Evolutionary conservation across 1,140 invertebrate genomes (phyloP), one percentile per base, ranked within the genome.

Genomic region (Nymphalis io): DNA sequence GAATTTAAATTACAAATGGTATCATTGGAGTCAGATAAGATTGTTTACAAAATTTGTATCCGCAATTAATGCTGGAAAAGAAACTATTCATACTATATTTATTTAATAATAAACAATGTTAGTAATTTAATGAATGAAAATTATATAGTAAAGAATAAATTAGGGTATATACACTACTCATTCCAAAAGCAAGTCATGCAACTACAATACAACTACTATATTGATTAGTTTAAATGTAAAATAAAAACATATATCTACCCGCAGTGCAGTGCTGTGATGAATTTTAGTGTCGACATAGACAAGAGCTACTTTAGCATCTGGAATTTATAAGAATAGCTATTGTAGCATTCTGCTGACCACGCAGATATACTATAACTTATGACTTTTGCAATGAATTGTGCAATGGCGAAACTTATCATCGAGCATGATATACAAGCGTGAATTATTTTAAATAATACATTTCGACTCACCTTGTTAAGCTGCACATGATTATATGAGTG

Each of bases 391-490:
- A 65, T 65, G 5, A 18, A 33, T 21, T 38, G 46, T 64, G 61
- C 61, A 48, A 55, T 40, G 57, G 21, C 46, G 57, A 33, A 66
- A 57, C 5, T 13, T n/a, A 16, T 20, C 27, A 55, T 12, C 3
- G 8, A 40, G 3, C 18, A 42, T 12, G n/a, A 13, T 20, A n/a
- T 15, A 46, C 21, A 44, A 60, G 12, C 40, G 18, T 44, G 18
- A 23, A 18, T 15, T 13, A 21, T 18, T 10, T 20, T 2, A 51
- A 20, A 51, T 2, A 2, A 21, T 51, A 21, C 48, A n/a, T n/a
- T 21, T 21, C 6, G 8, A 62, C 70, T 68, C 60, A 72, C 70
- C 70, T 72, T 68, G 20, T 59, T 55, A 63, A 72, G 33, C 64
- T 71, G 59, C 40, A 13, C 69, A 71, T 71, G 12, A 20, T 53